Evolutionary conservation across 2,113 vertebrate genomes (phyloP).

Genomic region (Haemorhous mexicanus): DNA sequence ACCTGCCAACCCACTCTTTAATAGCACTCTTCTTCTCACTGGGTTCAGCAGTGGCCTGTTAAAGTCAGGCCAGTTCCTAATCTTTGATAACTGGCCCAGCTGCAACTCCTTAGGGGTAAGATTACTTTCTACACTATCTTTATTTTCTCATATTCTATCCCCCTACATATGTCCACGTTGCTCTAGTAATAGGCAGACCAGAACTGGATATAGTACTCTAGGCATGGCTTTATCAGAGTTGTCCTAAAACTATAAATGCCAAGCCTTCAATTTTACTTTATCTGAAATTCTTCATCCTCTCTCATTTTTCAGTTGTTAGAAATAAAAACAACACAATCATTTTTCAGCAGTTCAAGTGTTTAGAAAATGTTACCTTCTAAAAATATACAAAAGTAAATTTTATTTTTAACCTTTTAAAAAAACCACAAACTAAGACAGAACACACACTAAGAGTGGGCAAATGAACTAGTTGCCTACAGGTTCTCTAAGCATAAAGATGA

Average conservation of each 20-base stretch:
- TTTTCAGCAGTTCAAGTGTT: not conserved
- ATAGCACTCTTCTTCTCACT: no score
- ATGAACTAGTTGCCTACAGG: not conserved
- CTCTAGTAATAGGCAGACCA: not conserved
- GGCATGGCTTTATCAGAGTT: not conserved
- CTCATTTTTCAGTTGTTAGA: not conserved
- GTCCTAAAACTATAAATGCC: not conserved
- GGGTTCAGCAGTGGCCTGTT: no score
- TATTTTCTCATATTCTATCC: no score
- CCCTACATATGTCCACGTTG: not conserved
- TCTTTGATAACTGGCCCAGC: no score
- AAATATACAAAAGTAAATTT: not conserved
- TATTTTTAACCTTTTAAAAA: not conserved
- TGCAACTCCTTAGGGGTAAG: no score
- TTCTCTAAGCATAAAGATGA: not conserved
- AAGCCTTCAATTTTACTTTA: not conserved
- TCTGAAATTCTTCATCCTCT: not conserved
- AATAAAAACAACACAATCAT: not conserved
- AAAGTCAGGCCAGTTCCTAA: no score
- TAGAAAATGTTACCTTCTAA: not conserved
- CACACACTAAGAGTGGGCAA: not conserved
- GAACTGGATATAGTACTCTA: not conserved
- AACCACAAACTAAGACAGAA: not conserved
- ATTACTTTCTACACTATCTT: no score
- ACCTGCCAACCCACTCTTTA: no score